These are phyloP conservation scores for Myotis davidii DNA, from an alignment of 2,113 vertebrate genomes.

Conservation along the genomic window DNA sequence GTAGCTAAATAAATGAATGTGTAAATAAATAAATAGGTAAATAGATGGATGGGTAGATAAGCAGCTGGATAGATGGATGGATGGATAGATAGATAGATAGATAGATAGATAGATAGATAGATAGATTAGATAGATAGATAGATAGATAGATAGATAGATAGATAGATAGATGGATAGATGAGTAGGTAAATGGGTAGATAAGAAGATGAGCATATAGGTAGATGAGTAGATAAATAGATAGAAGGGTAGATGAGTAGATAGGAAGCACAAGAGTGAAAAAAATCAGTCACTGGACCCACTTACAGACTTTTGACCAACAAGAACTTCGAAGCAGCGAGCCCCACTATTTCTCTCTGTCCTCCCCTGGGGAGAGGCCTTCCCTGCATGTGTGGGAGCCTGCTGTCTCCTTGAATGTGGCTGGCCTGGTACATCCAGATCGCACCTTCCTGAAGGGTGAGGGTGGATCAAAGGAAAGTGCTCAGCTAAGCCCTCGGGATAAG, in stretches of 20 bases:
- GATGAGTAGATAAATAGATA: too few species aligned
- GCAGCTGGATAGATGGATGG: too few species aligned
- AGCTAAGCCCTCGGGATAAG: neutral
- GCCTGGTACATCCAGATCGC: neutral
- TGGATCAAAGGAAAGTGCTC: fast-evolving
- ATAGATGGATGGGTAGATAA: too few species aligned
- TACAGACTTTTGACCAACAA: fast-evolving
- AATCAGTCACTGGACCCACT: neutral
- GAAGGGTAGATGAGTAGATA: too few species aligned
- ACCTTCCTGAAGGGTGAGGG: neutral
- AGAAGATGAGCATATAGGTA: neutral
- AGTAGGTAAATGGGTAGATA: neutral
- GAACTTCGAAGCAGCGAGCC: fast-evolving
- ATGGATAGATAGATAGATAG: too few species aligned
- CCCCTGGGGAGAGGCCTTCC: fast-evolving
- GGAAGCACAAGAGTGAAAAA: too few species aligned
- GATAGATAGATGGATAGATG: neutral
- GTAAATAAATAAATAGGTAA: too few species aligned
- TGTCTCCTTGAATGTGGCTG: neutral
- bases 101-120: too few species aligned
- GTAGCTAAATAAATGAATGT: too few species aligned
- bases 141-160: too few species aligned
- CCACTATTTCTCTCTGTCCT: fast-evolving
- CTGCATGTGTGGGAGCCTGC: neutral
- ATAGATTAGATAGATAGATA: too few species aligned